Evolutionary conservation across 2,797 vertebrate species (phyloP).

Genomic region (Acestrorhynchus altus): DNA sequence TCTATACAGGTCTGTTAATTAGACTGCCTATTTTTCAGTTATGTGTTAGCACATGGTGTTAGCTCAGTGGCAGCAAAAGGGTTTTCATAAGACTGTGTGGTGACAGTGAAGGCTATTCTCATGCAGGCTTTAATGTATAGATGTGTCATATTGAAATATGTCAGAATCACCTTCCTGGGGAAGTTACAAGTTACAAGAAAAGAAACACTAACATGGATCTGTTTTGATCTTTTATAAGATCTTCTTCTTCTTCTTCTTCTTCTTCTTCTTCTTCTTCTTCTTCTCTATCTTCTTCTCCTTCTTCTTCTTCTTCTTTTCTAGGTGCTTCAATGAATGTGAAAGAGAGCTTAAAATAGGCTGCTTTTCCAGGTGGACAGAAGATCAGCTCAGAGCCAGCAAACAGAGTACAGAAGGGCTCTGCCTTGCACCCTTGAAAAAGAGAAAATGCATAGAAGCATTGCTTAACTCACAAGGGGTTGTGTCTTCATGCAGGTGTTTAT

Average conservation of each 20-base stretch:
- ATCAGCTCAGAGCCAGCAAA: slow-evolving; percentile 1
- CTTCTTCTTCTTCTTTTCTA: slow-evolving; percentile 60
- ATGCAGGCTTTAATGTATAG: neutral
- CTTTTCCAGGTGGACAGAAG: slow-evolving; percentile 56
- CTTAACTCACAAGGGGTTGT: neutral
- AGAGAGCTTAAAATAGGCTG: slow-evolving; percentile 68
- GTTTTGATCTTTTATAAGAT: slow-evolving; percentile 5
- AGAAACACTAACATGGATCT: too few species aligned
- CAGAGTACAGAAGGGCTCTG: slow-evolving; percentile 1
- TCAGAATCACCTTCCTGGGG: neutral
- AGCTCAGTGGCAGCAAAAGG: neutral
- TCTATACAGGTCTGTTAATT: neutral
- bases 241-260: slow-evolving; percentile 25
- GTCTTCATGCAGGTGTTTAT: neutral
- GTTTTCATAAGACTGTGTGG: neutral
- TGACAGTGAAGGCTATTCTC: neutral
- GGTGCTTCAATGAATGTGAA: slow-evolving; percentile 62
- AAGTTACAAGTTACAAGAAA: neutral
- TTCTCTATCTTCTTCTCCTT: slow-evolving; percentile 69
- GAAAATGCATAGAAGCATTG: neutral
- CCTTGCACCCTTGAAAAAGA: neutral
- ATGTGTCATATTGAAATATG: neutral
- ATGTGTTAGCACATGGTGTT: neutral
- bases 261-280: slow-evolving; percentile 55
- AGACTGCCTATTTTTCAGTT: neutral